phyloP scores from a whole-genome alignment of 1,140 invertebrate species.

The Spodoptera litura region DNA sequence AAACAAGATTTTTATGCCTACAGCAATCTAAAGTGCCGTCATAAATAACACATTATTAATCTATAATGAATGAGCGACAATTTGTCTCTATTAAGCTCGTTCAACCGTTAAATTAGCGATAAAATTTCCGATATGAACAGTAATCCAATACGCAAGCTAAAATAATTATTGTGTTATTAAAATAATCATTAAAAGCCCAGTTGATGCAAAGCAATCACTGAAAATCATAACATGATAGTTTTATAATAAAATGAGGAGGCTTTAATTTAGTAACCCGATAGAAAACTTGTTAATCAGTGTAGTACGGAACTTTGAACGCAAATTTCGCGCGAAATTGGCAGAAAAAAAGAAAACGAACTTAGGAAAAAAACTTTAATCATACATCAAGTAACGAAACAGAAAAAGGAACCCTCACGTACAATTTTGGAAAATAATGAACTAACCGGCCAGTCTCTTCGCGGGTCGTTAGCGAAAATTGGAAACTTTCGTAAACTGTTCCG shows the following conservation, averaged over 20 bases:
- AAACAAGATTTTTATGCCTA: background rate
- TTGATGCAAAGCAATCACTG: constrained; percentile 2
- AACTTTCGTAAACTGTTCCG: constrained; percentile 48
- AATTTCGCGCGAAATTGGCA: constrained; percentile 35
- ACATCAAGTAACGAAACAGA: constrained; percentile 75
- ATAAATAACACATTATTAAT: constrained; percentile 27
- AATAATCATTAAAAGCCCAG: background rate
- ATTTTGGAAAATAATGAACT: constrained; percentile 81
- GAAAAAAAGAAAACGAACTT: constrained; percentile 35
- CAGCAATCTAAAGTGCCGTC: background rate
- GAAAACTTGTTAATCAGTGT: constrained; percentile 16
- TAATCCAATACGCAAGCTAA: constrained; percentile 44
- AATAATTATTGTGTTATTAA: constrained; percentile 21
- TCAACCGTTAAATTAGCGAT: constrained; percentile 32
- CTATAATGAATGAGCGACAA: constrained; percentile 27
- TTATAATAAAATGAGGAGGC: background rate
- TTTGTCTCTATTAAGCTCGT: constrained; percentile 24
- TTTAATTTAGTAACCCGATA: constrained; percentile 1
- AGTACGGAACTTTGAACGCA: background rate
- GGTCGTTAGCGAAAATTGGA: constrained; percentile 74
- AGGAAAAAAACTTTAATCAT: constrained; percentile 70
- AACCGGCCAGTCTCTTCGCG: constrained; percentile 69
- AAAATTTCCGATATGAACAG: constrained; percentile 18
- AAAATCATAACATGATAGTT: background rate
- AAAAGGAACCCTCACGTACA: constrained; percentile 63